These are phyloP conservation scores for Ernsta delagoae DNA, from an alignment of 2,888 invertebrate species.

Conservation along the genomic window DNA sequence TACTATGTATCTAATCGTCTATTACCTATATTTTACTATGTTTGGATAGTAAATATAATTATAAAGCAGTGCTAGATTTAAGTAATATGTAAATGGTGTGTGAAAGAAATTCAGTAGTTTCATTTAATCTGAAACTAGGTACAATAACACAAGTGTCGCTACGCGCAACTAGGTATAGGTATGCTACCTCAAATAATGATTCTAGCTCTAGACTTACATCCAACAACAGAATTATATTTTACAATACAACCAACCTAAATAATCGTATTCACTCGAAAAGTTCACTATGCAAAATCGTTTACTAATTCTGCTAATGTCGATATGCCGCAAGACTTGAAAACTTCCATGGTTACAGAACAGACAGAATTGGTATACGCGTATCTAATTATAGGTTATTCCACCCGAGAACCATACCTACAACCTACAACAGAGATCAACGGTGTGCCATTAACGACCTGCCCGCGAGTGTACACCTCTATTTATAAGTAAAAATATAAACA, in stretches of 20 bases:
- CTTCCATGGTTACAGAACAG: neutral
- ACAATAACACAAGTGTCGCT: too few species aligned
- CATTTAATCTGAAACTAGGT: too few species aligned
- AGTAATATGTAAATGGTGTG: too few species aligned
- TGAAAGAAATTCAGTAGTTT: too few species aligned
- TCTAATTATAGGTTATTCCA: slow-evolving; percentile 84
- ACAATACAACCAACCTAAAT: neutral
- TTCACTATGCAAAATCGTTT: neutral
- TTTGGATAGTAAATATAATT: too few species aligned
- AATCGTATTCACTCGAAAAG: too few species aligned
- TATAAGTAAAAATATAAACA: slow-evolving; percentile 38
- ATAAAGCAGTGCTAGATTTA: too few species aligned
- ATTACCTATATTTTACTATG: too few species aligned
- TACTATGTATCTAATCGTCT: too few species aligned
- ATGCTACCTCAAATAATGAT: too few species aligned
- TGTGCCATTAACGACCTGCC: slow-evolving; percentile 77
- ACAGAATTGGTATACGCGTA: slow-evolving; percentile 66
- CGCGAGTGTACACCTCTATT: slow-evolving; percentile 62
- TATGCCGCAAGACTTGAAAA: slow-evolving; percentile 8
- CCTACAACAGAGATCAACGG: slow-evolving; percentile 75
- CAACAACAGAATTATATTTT: neutral
- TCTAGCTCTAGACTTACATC: neutral
- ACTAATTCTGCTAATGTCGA: neutral
- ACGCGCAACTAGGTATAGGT: too few species aligned
- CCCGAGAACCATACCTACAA: slow-evolving; percentile 62